phyloP scores from a whole-genome alignment of 2,888 invertebrate genomes.

The Campoplex capitator region DNA sequence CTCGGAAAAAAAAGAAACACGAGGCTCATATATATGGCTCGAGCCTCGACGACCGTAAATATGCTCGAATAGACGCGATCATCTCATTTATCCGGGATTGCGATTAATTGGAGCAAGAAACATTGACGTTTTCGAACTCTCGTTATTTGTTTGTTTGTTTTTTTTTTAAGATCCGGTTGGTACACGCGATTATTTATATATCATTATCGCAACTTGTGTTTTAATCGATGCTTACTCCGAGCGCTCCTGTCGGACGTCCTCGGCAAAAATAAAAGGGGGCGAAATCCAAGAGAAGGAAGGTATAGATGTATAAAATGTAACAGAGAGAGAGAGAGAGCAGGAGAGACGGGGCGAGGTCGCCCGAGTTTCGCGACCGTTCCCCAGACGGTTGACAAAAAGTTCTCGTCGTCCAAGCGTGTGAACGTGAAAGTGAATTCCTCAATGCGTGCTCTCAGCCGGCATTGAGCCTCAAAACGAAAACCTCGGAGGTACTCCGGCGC shows the following conservation, averaged over 20 bases:
- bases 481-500: neutral
- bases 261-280: slow-evolving; percentile 21
- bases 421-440: slow-evolving; percentile 72
- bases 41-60: slow-evolving; percentile 32
- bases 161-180: slow-evolving; percentile 21
- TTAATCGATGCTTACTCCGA: slow-evolving; percentile 6
- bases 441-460: slow-evolving; percentile 56
- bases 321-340: slow-evolving; percentile 16
- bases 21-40: neutral
- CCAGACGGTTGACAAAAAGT: slow-evolving; percentile 76
- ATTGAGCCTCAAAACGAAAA: slow-evolving; percentile 33
- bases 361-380: slow-evolving; percentile 72
- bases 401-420: slow-evolving; percentile 69
- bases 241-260: slow-evolving; percentile 28
- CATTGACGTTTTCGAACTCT: neutral
- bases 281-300: neutral
- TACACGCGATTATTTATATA: slow-evolving; percentile 34
- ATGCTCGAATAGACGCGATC: neutral
- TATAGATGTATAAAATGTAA: slow-evolving; percentile 37
- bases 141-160: neutral
- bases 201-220: slow-evolving; percentile 36
- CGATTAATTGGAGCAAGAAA: slow-evolving; percentile 7
- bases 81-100: neutral
- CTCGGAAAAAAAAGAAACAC: neutral
- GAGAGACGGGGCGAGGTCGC: slow-evolving; percentile 61